Evolutionary conservation across 2,113 vertebrate species (phyloP), one percentile per base, ranked within the genome.

Genomic region (Neolamprologus variostigma): DNA sequence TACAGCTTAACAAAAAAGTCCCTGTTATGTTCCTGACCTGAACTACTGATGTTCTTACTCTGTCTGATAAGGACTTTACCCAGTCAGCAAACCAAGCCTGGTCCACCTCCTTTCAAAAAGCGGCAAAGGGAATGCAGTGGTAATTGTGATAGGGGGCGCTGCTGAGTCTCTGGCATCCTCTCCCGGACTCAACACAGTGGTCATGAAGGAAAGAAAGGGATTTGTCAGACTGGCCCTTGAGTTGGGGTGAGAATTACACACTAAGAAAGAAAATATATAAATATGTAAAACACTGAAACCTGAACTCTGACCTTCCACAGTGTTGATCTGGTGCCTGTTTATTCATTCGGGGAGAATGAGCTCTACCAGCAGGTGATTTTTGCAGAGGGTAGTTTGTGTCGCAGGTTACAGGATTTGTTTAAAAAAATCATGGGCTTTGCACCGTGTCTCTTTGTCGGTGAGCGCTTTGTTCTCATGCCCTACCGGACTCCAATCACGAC

Each of bases 261-360:
- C 2, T 19, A n/a, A 7, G 6, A 50, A 54, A 26, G 33, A 59
- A 23, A 5, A 57, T 7, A 2, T 31, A 3, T 26, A 6, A 14
- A 33, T 40, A 9, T 59, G 78, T 33, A 87, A 16, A 53, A 21
- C 33, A 28, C 21, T 16, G n/a, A 76, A 53, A 26, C 78, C 61
- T 59, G 3, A 73, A n/a, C 45, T 57, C 2, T 80, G 23, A 21
- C 55, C 8, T 21, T 81, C 68, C 82, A 33, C 94, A 98, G 97
- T 76, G 97, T 97, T 6, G 96, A 97, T 85, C 93, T 98, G 88
- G 97, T 97, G 31, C 97, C 97, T 0, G 93, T 97, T 12, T 98
- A 97, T 93, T 94, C 96, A 16, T 98, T 97, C 3, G 97, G 97
- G 4, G 97, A 98, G 95, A 98, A 97, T 3, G 96, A 97, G 12